A percentile compares a stretch with the other conserved stretches of the same genome.
phyloP scores from a whole-genome alignment of 2,797 vertebrate genomes.

The Eurystomus glaucurus region DNA sequence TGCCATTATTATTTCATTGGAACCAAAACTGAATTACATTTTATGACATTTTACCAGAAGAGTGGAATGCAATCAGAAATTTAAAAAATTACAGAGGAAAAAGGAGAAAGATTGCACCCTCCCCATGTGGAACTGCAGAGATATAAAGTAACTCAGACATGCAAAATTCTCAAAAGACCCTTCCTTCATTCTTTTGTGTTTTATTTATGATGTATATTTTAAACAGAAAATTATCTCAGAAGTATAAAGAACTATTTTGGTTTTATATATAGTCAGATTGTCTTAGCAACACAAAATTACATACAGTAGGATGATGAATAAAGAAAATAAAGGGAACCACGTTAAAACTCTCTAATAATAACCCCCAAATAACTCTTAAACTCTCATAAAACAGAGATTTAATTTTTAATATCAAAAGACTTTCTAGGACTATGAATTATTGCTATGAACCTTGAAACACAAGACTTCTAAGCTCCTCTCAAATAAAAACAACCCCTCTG shows the following conservation, averaged over 20 bases:
- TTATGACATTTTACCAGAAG: not conserved
- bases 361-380: not conserved
- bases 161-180: not conserved
- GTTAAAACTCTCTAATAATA: not conserved
- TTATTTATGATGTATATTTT: not conserved
- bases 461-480: not conserved
- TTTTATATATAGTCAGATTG: not conserved
- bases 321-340: not conserved
- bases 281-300: not conserved
- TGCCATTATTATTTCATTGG: not conserved
- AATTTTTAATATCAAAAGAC: constrained; percentile 38
- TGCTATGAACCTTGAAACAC: not conserved
- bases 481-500: not conserved
- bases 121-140: not conserved
- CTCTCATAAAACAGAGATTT: constrained; percentile 33
- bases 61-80: not conserved
- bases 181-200: not conserved
- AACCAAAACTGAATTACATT: not conserved
- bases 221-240: not conserved
- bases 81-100: not conserved
- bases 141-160: not conserved
- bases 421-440: not conserved
- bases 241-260: not conserved
- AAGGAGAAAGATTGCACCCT: not conserved
- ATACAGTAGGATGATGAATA: not conserved